Conservation (phyloP, 2,888 invertebrate genomes). For the Gonocerus acuteangulatus region DNA sequence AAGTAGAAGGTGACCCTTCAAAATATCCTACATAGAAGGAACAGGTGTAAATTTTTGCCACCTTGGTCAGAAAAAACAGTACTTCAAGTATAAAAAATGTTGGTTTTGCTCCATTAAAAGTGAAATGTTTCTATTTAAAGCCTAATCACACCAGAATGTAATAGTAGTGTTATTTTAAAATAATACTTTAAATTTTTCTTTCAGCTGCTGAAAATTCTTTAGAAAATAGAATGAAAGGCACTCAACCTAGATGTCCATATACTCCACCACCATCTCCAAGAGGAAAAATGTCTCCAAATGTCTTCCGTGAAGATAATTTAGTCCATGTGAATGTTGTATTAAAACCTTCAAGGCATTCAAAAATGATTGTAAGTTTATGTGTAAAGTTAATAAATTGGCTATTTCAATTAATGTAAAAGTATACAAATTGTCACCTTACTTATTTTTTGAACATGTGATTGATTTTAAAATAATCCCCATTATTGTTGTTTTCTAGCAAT, state of each 20-base stretch:
- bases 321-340: slow-evolving; percentile 51
- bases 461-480: too few species aligned
- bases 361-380: slow-evolving; percentile 42
- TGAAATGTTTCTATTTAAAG: too few species aligned
- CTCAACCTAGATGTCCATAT: slow-evolving; percentile 42
- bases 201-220: slow-evolving; percentile 33
- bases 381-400: neutral
- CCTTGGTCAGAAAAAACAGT: too few species aligned
- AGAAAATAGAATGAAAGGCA: slow-evolving; percentile 33
- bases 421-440: neutral
- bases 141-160: too few species aligned
- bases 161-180: too few species aligned
- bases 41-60: too few species aligned
- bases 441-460: neutral
- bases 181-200: too few species aligned
- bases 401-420: neutral
- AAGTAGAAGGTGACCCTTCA: too few species aligned
- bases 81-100: too few species aligned
- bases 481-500: slow-evolving; percentile 41
- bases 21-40: too few species aligned
- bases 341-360: slow-evolving; percentile 51
- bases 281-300: slow-evolving; percentile 41
- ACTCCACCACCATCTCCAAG: slow-evolving; percentile 62
- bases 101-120: too few species aligned
- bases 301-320: slow-evolving; percentile 44